Percentiles rank a stretch among this genome's conserved stretches.
Evolutionary conservation across 2,888 invertebrate genomes (phyloP).

Genomic region (Marronus borbonicus): DNA sequence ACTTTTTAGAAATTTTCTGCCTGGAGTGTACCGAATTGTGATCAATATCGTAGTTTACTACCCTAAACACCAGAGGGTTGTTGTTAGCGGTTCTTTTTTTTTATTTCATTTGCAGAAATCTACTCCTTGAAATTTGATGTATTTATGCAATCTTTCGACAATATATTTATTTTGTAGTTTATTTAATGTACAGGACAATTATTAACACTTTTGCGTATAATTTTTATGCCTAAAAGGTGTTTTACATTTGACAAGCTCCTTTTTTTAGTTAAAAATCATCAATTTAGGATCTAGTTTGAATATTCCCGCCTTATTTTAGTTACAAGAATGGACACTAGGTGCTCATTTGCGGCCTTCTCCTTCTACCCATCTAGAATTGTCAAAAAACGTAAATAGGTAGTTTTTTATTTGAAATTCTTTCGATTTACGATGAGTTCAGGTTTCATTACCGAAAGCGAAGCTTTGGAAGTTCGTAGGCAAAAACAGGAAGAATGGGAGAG

Average conservation of each 20-base stretch:
- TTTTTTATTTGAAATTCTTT: not conserved
- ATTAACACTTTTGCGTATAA: not conserved
- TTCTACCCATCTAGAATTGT: slow-evolving; percentile 15
- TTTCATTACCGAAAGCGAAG: slow-evolving; percentile 91
- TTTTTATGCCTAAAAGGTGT: not conserved
- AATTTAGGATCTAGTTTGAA: not conserved
- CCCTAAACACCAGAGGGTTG: slow-evolving; percentile 54
- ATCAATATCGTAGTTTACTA: slow-evolving; percentile 57
- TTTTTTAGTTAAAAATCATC: too few species aligned
- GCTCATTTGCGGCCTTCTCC: not conserved
- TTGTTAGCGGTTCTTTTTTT: slow-evolving; percentile 9
- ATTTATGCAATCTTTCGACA: too few species aligned
- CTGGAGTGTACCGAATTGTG: slow-evolving; percentile 56
- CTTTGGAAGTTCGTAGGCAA: slow-evolving; percentile 83
- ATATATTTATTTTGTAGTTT: too few species aligned
- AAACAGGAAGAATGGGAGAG: slow-evolving; percentile 98
- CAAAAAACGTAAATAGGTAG: slow-evolving; percentile 32
- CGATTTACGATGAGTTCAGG: slow-evolving; percentile 84
- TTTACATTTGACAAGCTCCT: not conserved
- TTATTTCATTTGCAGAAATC: slow-evolving; percentile 10
- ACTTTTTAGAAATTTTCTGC: slow-evolving; percentile 55
- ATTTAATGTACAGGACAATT: not conserved
- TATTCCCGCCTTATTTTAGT: slow-evolving; percentile 1
- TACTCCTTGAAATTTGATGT: not conserved
- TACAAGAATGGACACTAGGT: slow-evolving; percentile 6